Evolutionary conservation across 2,797 vertebrate genomes (phyloP).

Genomic region (Peromyscus melanophrys): DNA sequence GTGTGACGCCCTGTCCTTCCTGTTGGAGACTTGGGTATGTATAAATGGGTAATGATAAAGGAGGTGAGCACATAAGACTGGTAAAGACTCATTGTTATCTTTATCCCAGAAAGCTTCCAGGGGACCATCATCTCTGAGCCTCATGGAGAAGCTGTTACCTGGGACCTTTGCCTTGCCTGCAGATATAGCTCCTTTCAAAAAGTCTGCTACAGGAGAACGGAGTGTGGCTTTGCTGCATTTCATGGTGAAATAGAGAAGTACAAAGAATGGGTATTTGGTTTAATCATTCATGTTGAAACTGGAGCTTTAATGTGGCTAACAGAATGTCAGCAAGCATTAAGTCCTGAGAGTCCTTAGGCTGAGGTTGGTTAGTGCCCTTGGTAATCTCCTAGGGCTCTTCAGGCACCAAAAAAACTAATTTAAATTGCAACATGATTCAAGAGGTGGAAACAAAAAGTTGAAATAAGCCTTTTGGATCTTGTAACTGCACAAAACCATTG

Average conservation of each 20-base stretch:
- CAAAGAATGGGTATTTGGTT: no score
- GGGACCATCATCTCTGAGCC: fast-evolving
- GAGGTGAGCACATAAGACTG: fast-evolving
- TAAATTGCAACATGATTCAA: not conserved
- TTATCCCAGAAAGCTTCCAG: fast-evolving
- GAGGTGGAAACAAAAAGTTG: not conserved
- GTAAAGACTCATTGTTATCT: fast-evolving
- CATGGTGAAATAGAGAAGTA: not conserved
- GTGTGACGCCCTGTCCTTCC: fast-evolving
- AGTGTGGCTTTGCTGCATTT: fast-evolving
- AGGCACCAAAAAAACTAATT: not conserved
- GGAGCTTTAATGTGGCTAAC: not conserved
- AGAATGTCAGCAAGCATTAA: no score
- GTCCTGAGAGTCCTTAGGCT: not conserved
- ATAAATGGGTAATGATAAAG: fast-evolving
- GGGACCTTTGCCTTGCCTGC: not conserved
- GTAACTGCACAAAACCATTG: slow-evolving; percentile 14
- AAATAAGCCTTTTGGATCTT: slow-evolving; percentile 41
- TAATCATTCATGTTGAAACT: not conserved
- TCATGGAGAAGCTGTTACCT: not conserved
- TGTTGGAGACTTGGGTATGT: not conserved
- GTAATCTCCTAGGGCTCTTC: not conserved
- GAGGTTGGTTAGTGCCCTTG: not conserved
- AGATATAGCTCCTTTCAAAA: no score
- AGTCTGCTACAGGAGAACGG: fast-evolving